phyloP scores from a whole-genome alignment of 2,797 vertebrate species.

The Schizopygopsis pylzovi region DNA sequence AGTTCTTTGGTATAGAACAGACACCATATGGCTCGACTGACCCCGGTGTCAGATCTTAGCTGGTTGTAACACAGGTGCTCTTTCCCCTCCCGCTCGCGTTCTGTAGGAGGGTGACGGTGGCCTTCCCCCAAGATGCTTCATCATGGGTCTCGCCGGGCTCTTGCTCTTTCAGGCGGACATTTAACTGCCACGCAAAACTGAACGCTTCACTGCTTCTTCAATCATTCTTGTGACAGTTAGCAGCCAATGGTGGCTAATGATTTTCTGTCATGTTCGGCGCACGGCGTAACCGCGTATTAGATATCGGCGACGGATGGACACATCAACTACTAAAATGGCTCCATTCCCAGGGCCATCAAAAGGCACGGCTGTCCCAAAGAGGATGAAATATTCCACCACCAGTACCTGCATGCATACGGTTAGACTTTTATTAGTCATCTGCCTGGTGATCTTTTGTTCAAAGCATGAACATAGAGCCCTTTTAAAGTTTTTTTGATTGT shows the following conservation, averaged over 20 bases:
- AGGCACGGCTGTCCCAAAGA: slow-evolving; percentile 58
- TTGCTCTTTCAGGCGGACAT: slow-evolving; percentile 68
- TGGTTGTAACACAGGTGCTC: slow-evolving; percentile 40
- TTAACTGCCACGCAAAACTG: slow-evolving; percentile 77
- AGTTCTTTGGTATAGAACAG: slow-evolving; percentile 52
- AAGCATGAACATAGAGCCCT: background rate
- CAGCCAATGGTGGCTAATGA: slow-evolving; percentile 81
- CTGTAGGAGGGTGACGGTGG: slow-evolving; percentile 65
- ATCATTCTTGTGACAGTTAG: slow-evolving; percentile 85
- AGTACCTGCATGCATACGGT: slow-evolving; percentile 36
- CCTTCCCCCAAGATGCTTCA: slow-evolving; percentile 69
- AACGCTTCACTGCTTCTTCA: slow-evolving; percentile 78
- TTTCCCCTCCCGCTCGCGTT: slow-evolving; percentile 31
- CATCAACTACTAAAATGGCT: slow-evolving; percentile 74
- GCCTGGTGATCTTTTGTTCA: slow-evolving; percentile 1
- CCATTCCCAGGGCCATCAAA: slow-evolving; percentile 68
- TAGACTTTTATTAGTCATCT: slow-evolving; percentile 58
- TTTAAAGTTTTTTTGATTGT: background rate
- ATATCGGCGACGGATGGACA: slow-evolving; percentile 76
- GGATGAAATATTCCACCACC: slow-evolving; percentile 66
- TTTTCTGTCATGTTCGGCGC: slow-evolving; percentile 81
- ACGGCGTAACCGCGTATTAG: slow-evolving; percentile 78
- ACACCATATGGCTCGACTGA: slow-evolving; percentile 59
- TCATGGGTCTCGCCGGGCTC: slow-evolving; percentile 72
- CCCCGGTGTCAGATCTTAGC: slow-evolving; percentile 56